Percentiles rank a stretch among this genome's conserved stretches.
phyloP scores from a whole-genome alignment of 2,797 vertebrate genomes.

The Pelobates cultripes region DNA sequence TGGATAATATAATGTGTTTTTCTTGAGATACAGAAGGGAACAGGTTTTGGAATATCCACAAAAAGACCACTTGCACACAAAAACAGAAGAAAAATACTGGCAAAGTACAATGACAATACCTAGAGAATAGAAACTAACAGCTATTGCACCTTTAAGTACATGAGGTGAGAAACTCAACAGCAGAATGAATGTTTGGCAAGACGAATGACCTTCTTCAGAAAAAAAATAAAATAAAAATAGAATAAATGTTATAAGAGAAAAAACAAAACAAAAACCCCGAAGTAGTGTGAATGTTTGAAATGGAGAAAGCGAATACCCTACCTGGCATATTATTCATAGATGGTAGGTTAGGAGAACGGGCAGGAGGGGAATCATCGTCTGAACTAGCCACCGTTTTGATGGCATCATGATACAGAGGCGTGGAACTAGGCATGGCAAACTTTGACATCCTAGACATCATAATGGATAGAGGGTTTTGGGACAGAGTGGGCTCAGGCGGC shows the following conservation, averaged over 20 bases:
- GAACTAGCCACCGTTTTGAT: constrained; percentile 99
- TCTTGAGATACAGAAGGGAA: too few species aligned
- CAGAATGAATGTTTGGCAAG: background rate
- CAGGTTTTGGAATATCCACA: too few species aligned
- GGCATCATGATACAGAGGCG: constrained; percentile 98
- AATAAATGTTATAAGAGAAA: background rate
- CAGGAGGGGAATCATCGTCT: constrained; percentile 96
- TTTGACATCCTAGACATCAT: constrained; percentile 99
- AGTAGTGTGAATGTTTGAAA: background rate
- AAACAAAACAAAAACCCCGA: background rate
- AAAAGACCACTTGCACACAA: background rate
- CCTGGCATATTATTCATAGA: constrained; percentile 92
- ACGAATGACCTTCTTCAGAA: background rate
- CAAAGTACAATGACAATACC: background rate
- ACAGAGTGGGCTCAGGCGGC: constrained; percentile 95
- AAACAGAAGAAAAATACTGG: background rate
- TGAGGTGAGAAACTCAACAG: background rate
- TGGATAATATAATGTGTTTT: too few species aligned
- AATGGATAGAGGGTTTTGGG: constrained; percentile 97
- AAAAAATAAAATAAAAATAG: background rate
- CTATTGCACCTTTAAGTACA: constrained; percentile 19
- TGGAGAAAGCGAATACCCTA: constrained; percentile 63
- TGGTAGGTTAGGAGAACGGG: constrained; percentile 95
- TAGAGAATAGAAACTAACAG: background rate
- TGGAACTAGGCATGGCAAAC: constrained; percentile 99